Conservation (phyloP, 2,797 vertebrate genomes). For the Dromococcyx pavoninus region DNA sequence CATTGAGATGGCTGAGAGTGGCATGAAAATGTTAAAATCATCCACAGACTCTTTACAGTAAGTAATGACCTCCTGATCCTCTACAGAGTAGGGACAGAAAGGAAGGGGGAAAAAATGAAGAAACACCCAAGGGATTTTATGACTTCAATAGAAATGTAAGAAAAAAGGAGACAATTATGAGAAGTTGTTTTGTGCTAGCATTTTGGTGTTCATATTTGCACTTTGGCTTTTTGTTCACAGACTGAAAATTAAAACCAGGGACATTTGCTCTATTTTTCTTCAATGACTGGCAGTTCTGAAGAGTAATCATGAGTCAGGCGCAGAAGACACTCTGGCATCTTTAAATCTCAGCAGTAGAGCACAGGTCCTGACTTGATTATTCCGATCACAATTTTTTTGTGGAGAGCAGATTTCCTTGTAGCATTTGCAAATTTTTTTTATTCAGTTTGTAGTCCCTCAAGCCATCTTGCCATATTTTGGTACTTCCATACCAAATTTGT, state of each 20-base stretch:
- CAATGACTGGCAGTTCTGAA: background rate
- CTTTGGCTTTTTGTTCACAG: background rate
- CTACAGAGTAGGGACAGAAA: background rate
- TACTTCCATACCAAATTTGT: background rate
- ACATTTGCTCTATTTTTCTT: background rate
- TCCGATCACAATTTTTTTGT: background rate
- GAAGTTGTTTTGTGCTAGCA: background rate
- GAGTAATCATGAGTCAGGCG: background rate
- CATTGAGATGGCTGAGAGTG: slow-evolving; percentile 89
- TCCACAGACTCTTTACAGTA: slow-evolving; percentile 80
- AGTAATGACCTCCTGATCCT: slow-evolving; percentile 27
- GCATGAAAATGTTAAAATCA: slow-evolving; percentile 76
- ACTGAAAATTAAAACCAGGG: background rate
- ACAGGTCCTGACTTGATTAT: background rate
- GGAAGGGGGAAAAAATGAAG: background rate
- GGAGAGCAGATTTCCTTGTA: background rate
- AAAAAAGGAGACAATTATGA: background rate
- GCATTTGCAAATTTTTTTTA: background rate
- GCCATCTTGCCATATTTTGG: background rate
- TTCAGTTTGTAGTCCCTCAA: background rate
- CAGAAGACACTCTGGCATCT: background rate
- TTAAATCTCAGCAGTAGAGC: background rate
- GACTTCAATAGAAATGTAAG: background rate
- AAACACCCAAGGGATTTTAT: background rate
- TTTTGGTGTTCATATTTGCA: background rate